Base-by-base conservation (phyloP, 1,140 invertebrate species). In the Chlorops oryzae region DNA sequence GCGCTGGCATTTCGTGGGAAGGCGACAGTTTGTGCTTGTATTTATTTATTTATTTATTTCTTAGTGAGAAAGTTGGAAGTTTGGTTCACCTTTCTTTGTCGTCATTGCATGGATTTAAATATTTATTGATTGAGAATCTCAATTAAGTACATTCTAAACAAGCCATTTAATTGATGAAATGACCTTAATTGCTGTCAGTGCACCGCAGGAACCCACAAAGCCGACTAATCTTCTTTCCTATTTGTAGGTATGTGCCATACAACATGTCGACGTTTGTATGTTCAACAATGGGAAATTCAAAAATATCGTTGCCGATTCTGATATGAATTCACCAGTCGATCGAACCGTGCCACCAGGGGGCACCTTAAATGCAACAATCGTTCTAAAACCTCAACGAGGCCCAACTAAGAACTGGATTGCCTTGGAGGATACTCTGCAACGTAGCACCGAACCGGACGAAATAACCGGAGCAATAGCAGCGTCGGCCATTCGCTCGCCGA, bases 241-340 rank as follows among this genome's bases (percentile, higher is more conserved):
- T n/a, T 5, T 21, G 1, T 71, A 91, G 90, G 81, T 87, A 13
- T 80, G 89, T 54, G 85, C 96, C 35, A 85, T 96, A 4, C 96
- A 99, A 75, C 90, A 96, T 74, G 95, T 98, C 4, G 96, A 98
- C 67, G 96, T 99, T 1, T 97, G 95, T 74, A 94, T 99, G 82
- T 99, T 98, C 75, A 96, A 92, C 47, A 97, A 96, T 59, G 96
- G 96, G 0, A 96, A 96, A 74, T 99, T 99, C 75, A 98, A 98
- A 75, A 98, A 97, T 72, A 85, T 94, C 2, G 95, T 99, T 0
- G 95, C 95, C 1, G 78, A 88, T 43, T 75, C 92, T 18, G 90
- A 90, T 55, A 83, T 81, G 13, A 80, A 79, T 21, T 57, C 52
- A 4, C 20, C 55, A 0, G 57, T 63, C 9, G 66, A 70, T 21